Base-by-base conservation (phyloP, 2,797 vertebrate genomes). In the Chrosomus eos region DNA sequence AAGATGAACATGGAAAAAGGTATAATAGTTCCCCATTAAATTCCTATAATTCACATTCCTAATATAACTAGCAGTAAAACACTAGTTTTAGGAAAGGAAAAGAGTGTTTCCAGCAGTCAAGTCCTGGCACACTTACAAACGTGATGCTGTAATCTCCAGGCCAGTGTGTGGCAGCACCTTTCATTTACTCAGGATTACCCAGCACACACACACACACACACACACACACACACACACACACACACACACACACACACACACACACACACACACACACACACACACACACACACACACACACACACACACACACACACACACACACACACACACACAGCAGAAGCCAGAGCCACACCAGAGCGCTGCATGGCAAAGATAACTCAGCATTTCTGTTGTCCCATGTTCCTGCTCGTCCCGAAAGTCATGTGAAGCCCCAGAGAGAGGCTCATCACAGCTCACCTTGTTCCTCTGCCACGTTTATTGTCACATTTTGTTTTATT, bases 401-500 rank as follows among this genome's bases (percentile, higher is more conserved):
- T 86, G 91, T 92, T 93, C 93, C 92, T 93, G 90, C 93, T 93
- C 92, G 93, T 94, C 94, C 94, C 93, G 92, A 92, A 94, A 93
- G 92, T 92, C 93, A 94, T 93, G 94, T 95, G 93, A 94, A 95
- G 93, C 93, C 95, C 92, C 90, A 78, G 88, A 87, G 87, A 85
- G 86, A 90, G 79, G 75, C 76, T 75, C 88, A 77, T 88, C 93
- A 93, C 92, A 92, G 92, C 92, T 93, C 92, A 94, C 94, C 94
- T 95, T 96, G 94, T 95, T 95, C 93, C 90, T 93, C 90, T 95
- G 94, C 95, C 94, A 95, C 92, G 87, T 94, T 95, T 94, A 94
- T 94, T 94, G 92, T 94, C 92, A 89, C 91, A 43, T 87, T 94
- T 93, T 94, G 93, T 93, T 93, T 94, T 93, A 94, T 93, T 94